Conservation (phyloP, 1,140 invertebrate genomes). For the Apis florea region DNA sequence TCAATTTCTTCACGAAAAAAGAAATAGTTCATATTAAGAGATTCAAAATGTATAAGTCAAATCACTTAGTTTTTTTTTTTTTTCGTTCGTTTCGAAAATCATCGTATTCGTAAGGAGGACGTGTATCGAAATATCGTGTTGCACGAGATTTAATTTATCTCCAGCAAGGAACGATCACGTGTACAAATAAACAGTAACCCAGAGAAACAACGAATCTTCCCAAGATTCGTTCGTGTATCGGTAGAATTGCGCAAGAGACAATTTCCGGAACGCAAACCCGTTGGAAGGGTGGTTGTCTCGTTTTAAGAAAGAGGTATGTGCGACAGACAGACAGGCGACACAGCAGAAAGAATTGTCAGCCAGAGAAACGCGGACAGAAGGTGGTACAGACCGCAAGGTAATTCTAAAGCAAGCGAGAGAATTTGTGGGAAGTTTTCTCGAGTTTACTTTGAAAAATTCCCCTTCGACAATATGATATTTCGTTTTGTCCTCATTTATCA, state of each 20-base stretch:
- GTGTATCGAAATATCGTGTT: background rate
- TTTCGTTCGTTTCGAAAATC: background rate
- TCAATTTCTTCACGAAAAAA: no score
- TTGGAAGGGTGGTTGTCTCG: background rate
- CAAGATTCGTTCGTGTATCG: slow-evolving; percentile 1
- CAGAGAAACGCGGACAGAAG: slow-evolving; percentile 31
- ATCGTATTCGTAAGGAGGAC: slow-evolving; percentile 24
- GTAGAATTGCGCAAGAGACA: background rate
- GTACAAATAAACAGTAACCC: background rate
- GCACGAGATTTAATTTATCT: background rate
- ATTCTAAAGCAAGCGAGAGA: slow-evolving; percentile 25
- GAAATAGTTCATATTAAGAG: no score
- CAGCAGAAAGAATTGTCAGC: slow-evolving; percentile 21
- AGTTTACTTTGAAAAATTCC: background rate
- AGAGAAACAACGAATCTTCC: background rate
- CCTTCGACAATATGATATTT: background rate
- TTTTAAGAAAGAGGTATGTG: background rate
- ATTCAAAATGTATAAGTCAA: no score
- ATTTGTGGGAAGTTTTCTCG: slow-evolving; percentile 45
- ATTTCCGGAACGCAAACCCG: background rate
- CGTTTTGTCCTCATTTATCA: background rate
- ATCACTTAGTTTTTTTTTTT: background rate
- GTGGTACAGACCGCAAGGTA: slow-evolving; percentile 43
- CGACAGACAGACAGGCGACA: background rate
- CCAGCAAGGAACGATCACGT: background rate